These are phyloP conservation scores for Hydrozoanthus tunicans DNA, from an alignment of 64 coral and sea anemone genomes.

Conservation along the genomic window DNA sequence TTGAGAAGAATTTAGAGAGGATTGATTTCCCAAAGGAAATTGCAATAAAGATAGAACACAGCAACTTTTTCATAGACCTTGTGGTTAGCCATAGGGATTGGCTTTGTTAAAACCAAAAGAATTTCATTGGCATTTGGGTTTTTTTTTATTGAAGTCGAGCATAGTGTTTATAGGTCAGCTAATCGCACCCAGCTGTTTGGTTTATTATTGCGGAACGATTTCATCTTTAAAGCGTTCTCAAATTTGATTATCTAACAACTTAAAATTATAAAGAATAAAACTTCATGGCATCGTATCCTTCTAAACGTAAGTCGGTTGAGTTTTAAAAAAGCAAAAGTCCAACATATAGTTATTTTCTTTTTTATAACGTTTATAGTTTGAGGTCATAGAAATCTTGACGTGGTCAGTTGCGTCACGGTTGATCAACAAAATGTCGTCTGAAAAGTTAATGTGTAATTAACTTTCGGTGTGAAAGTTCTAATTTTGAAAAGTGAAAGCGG, in stretches of 20 bases:
- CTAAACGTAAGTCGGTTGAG: no score
- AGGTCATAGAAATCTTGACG: neutral
- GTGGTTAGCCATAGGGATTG: neutral
- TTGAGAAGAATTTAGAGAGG: neutral
- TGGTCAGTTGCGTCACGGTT: neutral
- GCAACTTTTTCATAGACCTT: neutral
- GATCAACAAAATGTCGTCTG: slow-evolving; percentile 1
- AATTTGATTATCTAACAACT: neutral
- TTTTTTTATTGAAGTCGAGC: slow-evolving; percentile 14
- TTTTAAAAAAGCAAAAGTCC: no score
- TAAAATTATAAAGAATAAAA: no score
- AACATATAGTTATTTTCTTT: no score
- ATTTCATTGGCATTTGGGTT: neutral
- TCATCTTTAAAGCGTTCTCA: neutral
- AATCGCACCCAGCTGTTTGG: neutral
- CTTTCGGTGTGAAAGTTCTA: neutral
- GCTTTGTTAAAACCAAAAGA: neutral
- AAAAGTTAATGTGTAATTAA: neutral
- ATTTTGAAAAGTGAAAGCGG: neutral
- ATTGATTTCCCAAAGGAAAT: neutral
- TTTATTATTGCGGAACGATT: slow-evolving; percentile 9
- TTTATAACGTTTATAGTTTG: neutral
- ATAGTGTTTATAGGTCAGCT: neutral
- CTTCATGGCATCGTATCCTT: no score
- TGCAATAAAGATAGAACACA: neutral